Base-by-base conservation (phyloP, 2,797 vertebrate species). In the Monodelphis domestica region DNA sequence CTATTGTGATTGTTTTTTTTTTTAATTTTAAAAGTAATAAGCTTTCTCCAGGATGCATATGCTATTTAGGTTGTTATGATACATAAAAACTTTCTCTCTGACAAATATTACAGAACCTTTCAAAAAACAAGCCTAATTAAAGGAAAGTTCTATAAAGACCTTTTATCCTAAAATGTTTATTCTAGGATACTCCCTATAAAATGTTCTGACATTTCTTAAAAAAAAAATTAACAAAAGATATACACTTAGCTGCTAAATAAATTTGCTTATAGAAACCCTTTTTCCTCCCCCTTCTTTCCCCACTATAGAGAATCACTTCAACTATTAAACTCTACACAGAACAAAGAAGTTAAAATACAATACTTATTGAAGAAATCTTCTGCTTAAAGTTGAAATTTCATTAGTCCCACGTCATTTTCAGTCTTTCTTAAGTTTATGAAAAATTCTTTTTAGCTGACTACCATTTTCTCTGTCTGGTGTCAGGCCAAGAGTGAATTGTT, bases 181-280 rank as follows among this genome's bases (percentile, higher is more conserved):
- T 91, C 50, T 91, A 50, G 38, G 21, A 70, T 89, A 70, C 56
- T 92, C 88, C 89, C 28, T 54, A 89, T 28, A 91, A 91, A 95
- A 95, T 89, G 45, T 56, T 91, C 92, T 53, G 78, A 56, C 93
- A 87, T 84, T 89, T n/a, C 15, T 78, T 59, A 96, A 94, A 88
- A 7, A 0, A 28, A 78, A 2, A 15, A 33, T 30, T 10, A 90
- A 50, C 21, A 84, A 89, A 17, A 92, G 24, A 87, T 92, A 88
- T 56, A 88, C 91, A 88, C 53, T 26, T 57, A 90, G 89, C 90
- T 94, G 6, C 21, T 38, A 56, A 38, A 95, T 92, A 92, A 84
- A 91, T 88, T 53, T 88, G 53, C 92, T 90, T 70, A 21, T 50
- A 26, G 21, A 50, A 3, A 84, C 38, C 70, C 38, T 84, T 84